These are phyloP conservation scores for Urechis unicinctus DNA, from an alignment of 2,888 invertebrate genomes.

Conservation along the genomic window DNA sequence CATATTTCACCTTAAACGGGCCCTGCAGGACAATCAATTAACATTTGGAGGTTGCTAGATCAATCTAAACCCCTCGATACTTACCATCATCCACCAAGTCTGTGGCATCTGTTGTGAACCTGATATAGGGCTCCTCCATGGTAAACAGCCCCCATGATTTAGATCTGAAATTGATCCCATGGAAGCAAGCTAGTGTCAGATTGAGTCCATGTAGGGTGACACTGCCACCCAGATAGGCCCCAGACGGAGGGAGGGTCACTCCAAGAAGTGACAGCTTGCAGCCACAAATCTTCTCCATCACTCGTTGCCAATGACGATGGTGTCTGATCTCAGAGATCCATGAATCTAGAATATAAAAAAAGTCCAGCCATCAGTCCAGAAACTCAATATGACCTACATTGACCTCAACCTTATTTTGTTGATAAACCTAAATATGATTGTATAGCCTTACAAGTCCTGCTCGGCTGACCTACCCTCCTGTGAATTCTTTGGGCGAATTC, in stretches of 20 bases:
- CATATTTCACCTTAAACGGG: no score
- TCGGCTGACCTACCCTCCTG: no score
- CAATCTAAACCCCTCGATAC: constrained; percentile 3
- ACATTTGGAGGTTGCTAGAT: no score
- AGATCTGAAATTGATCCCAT: constrained; percentile 61
- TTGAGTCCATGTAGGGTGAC: constrained; percentile 65
- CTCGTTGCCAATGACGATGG: constrained; percentile 92
- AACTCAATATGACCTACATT: no score
- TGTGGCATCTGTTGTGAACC: constrained; percentile 61
- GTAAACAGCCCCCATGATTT: constrained; percentile 26
- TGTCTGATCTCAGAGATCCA: constrained; percentile 52
- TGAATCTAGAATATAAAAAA: constrained; percentile 2
- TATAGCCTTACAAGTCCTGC: no score
- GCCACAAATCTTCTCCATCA: constrained; percentile 73
- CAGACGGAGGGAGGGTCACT: constrained; percentile 53
- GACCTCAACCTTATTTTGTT: no score
- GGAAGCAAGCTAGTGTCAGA: constrained; percentile 92
- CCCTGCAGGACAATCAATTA: no score
- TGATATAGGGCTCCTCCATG: constrained; percentile 32
- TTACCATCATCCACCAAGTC: constrained; percentile 55
- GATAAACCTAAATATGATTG: no score
- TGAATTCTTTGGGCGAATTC: no score
- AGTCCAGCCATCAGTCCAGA: no score
- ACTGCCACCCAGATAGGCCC: constrained; percentile 79
- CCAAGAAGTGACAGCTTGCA: constrained; percentile 63